Base-by-base conservation (phyloP, 2,888 invertebrate species). In the Drosophila engyochracea region DNA sequence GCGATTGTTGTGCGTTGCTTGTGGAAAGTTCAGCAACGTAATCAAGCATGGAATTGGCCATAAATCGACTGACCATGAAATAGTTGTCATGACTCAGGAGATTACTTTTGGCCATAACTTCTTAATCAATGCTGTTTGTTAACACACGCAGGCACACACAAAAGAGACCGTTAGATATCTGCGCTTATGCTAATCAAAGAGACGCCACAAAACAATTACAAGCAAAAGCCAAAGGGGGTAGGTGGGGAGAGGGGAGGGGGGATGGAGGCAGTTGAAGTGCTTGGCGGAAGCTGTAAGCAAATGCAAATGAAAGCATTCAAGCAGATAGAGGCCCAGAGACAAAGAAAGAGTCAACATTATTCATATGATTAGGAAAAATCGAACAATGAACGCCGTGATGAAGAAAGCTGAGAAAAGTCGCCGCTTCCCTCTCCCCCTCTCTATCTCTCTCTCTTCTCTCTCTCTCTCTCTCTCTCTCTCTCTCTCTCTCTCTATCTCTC, bases 321-420 rank as follows among this genome's bases (percentile, higher is more conserved):
- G 80, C 85, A 71, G 80, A 85, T 87, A 87, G 81, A 53, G 54
- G 41, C 59, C 30, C 44, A 62, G 53, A 49, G 70, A 68, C 63
- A 70, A 69, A 78, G 80, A 64, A 67, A 57, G 59, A 55, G 68
- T 19, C 35, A 67, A 74, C 74, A 76, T 87, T 83, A 82, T 87
- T 82, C 87, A 85, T 88, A 85, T 88, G 88, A 88, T 86, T 86
- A 83, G 85, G 85, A 83, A 85, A 85, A 88, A 85, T 88, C 86
- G 88, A 86, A 86, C 88, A 86, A 86, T 88, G 83, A 55, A 55
- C 75, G 60, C 55, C 51, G 62, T n/a, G 53, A 54, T 63, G 70
- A 79, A 73, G 79, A 84, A 83, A 83, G 83, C 83, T 79, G 74
- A 81, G 68, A 59, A 61, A 60, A 63, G 55, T 61, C 59, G 33